Evolutionary conservation across 2,888 invertebrate genomes (phyloP), one percentile per base, ranked within the genome.

Genomic region (Carabus problematicus): DNA sequence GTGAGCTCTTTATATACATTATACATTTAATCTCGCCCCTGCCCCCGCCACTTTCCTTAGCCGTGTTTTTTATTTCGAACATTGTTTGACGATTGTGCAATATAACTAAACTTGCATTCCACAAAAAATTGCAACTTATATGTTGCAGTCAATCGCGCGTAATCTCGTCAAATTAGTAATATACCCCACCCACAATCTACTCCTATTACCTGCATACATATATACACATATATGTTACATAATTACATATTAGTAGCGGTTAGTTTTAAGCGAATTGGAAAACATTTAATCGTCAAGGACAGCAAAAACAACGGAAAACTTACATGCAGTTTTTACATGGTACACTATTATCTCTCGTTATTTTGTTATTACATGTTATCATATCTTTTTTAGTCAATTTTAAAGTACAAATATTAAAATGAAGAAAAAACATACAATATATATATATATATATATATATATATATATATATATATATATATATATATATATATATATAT

Each of bases 1-100:
- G 80, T 80, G 81, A 81, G 77, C 76, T 77, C 69, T 69, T 69
- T 69, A 69, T 52, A 52, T 19, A 52, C 14, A 52, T 52, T 18
- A 52, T 52, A 52, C 16, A 52, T 29, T 6, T n/a, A n/a, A n/a
- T 29, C 29, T 29, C 29, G 6, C 29, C 29, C 29, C 29, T 6
- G 29, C 29, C 29, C 29, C 29, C 29, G 3, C 3, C 29, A 6
- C 29, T 6, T 29, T 29, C 29, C 29, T 6, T 6, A 29, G 29
- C 6, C 70, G 59, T 64, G 71, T 73, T 72, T 70, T 60, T 72
- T 71, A 61, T 59, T 45, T 29, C 11, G 8, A 52, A 54, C 16
- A 55, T 55, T 8, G 41, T 66, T 14, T 49, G 39, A 62, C 45
- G 55, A 49, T 56, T n/a, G 29, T 29, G 29, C 29, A 29, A 29